Conservation (phyloP, 2,113 vertebrate species). For the Grammomys surdaster region DNA sequence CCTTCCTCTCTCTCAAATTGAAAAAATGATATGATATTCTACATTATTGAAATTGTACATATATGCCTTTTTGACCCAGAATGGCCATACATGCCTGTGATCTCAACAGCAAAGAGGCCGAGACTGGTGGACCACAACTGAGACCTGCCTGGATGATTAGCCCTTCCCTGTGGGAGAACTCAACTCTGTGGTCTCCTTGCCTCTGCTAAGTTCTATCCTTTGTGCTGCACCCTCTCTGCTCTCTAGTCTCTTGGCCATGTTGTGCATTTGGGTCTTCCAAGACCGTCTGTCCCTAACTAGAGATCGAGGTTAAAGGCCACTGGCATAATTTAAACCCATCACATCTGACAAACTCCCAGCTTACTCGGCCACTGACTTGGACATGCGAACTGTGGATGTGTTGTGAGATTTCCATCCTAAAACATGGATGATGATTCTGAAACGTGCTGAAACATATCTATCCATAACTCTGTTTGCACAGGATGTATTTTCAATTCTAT, state of each 20-base stretch:
- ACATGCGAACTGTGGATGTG: background rate
- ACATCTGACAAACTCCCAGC: background rate
- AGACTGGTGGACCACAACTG: background rate
- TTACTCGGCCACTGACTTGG: background rate
- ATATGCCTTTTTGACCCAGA: background rate
- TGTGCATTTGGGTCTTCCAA: background rate
- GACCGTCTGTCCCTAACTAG: background rate
- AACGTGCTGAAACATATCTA: background rate
- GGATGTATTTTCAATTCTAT: background rate
- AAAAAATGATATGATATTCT: no score
- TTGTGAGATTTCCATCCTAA: background rate
- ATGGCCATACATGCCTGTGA: background rate
- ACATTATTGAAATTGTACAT: background rate
- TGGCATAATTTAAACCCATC: background rate
- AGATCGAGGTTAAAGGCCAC: background rate
- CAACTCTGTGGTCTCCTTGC: background rate
- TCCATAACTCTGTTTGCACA: background rate
- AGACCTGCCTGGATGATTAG: background rate
- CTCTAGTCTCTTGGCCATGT: background rate
- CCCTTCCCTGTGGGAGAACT: background rate
- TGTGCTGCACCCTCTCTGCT: background rate
- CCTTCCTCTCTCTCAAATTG: no score
- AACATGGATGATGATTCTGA: background rate
- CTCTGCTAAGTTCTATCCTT: background rate
- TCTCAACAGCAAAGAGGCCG: background rate